Base-by-base conservation (phyloP, 2,113 vertebrate genomes). In the Naja naja region DNA sequence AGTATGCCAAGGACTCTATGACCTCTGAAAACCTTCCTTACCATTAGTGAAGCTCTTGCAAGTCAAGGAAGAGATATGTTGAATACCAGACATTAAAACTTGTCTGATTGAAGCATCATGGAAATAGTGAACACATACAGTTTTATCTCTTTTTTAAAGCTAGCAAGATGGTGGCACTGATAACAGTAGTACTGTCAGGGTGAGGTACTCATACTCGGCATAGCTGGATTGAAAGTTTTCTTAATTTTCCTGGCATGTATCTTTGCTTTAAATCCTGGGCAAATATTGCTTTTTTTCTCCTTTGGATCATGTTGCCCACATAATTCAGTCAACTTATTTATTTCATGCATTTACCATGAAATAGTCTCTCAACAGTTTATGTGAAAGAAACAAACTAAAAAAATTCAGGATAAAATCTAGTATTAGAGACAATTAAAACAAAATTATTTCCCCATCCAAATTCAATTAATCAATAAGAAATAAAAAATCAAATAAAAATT, bases 301-400 rank as follows among this genome's bases (percentile, higher is more conserved):
- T 94, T 74, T n/a, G 34, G 94, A 92, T 43, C 0, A n/a, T 54
- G 25, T 1, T 0, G 0, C 6, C 27, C 39, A 6, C 16, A 4
- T 92, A 81, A 45, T 43, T 43, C 74, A 81, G 74, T 81, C 34
- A 81, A 81, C 7, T 20, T 74, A 39, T 20, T 81, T 81, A 81
- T 81, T 81, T 39, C 74, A 81, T 22, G 34, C 7, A 22, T 81
- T 81, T 81, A 39, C 18, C 34, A 22, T 81, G 34, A 81, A 81
- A 81, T 39, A 81, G 18, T 39, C 34, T 87, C 81, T 91, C 0
- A 53, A 6, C n/a, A 5, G 55, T 18, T 60, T 55, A 91, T 64
- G 34, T 89, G 16, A 92, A 56, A 91, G 43, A 92, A 53, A 5
- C 69, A 81, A 39, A 81, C 7, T 81, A 39, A 81, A 81, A 69